Conservation (phyloP, 1,140 invertebrate genomes). For the Orussus abietinus region DNA sequence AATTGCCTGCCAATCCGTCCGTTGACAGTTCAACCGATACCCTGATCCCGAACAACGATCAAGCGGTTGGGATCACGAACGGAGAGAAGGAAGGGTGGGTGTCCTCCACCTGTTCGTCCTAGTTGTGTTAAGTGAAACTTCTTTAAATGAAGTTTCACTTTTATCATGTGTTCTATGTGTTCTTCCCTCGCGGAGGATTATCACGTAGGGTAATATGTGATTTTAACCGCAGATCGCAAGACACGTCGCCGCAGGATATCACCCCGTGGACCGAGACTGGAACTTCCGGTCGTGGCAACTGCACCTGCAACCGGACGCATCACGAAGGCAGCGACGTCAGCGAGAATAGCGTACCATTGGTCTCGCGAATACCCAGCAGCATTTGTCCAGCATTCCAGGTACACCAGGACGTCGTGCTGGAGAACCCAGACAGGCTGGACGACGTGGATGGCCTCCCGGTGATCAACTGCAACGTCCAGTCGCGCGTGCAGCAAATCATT, state of each 20-base stretch:
- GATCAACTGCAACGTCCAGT: slow-evolving; percentile 73
- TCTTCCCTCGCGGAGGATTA: too few relatives aligned
- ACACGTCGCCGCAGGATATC: slow-evolving; percentile 25
- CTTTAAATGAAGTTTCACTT: not conserved
- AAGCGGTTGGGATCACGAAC: slow-evolving; percentile 21
- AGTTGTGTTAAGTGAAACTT: not conserved
- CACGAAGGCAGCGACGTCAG: slow-evolving; percentile 45
- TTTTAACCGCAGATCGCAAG: slow-evolving; percentile 26
- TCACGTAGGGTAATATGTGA: too few relatives aligned
- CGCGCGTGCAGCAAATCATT: slow-evolving; percentile 74
- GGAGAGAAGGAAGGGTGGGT: slow-evolving; percentile 42
- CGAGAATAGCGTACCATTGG: slow-evolving; percentile 40
- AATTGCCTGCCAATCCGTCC: slow-evolving; percentile 43
- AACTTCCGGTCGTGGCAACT: slow-evolving; percentile 19
- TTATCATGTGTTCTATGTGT: not conserved
- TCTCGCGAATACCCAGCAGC: slow-evolving; percentile 48
- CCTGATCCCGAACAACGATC: slow-evolving; percentile 47
- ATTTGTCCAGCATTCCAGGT: slow-evolving; percentile 46
- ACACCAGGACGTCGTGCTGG: slow-evolving; percentile 39
- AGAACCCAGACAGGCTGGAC: slow-evolving; percentile 51
- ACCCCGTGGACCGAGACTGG: slow-evolving; percentile 31
- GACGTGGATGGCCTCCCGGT: slow-evolving; percentile 78
- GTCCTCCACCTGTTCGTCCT: not conserved
- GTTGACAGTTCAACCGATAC: slow-evolving; percentile 54
- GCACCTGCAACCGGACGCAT: slow-evolving; percentile 32